Evolutionary conservation across 92 coral and sea anemone species (phyloP).

Genomic region (Epizoanthus fatuus): DNA sequence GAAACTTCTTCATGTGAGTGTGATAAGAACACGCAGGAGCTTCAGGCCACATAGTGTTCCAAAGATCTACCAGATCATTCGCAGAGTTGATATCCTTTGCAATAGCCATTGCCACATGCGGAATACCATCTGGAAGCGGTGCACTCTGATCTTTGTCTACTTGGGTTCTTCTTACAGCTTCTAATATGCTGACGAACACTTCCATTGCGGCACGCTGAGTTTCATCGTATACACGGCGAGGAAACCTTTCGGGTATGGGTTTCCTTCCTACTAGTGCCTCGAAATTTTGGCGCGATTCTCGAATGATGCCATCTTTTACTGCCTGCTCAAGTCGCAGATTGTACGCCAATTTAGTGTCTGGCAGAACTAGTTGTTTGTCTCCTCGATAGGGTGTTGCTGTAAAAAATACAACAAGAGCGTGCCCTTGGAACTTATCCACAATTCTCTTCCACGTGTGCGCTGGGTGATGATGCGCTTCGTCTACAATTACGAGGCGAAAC

Average conservation of each 20-base stretch:
- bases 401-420: slow-evolving; percentile 50
- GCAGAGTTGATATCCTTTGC: slow-evolving; percentile 19
- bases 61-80: neutral
- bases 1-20: neutral
- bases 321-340: neutral
- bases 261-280: no score
- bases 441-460: slow-evolving; percentile 48
- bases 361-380: no score
- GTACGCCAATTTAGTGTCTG: neutral
- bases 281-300: neutral
- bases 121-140: slow-evolving; percentile 37
- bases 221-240: no score
- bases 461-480: slow-evolving; percentile 64
- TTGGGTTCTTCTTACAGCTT: slow-evolving; percentile 4
- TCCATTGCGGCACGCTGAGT: neutral
- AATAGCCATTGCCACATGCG: slow-evolving; percentile 75
- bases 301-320: neutral
- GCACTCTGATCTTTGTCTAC: neutral
- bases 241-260: neutral
- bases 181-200: neutral
- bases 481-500: slow-evolving; percentile 56
- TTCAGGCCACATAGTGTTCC: slow-evolving; percentile 3
- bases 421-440: slow-evolving; percentile 6
- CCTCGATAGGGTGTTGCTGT: slow-evolving; percentile 66
- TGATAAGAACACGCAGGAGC: slow-evolving; percentile 2